Base-by-base conservation (phyloP, 2,888 invertebrate genomes). In the Agrochola lota region DNA sequence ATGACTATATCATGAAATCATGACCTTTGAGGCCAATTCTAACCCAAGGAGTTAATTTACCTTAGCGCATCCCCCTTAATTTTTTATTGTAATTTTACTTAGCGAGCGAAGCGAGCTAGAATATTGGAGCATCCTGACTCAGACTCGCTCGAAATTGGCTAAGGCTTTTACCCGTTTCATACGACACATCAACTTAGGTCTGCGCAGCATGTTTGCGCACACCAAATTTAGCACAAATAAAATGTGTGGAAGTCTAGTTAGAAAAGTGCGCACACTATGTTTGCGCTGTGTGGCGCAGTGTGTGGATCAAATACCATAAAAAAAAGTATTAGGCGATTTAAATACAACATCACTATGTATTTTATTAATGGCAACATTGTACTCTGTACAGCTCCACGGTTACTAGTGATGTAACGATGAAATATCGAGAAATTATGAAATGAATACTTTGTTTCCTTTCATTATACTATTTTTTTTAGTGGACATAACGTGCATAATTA, bases 301-400 rank as follows among this genome's bases (percentile, higher is more conserved):
- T 30, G 40, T 40, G 40, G 4, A 49, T 15, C 0, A 0, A 26
- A 20, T 12, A 12, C 4, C 23, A n/a, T 46, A 62, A 23, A 6
- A 2, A 0, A 0, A 20, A 0, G 4, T 1, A 71, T 9, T 43
- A 9, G 1, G 66, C 23, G 66, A 78, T 71, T 67, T 15, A 3
- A 17, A 66, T 8, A 23, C 35, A 15, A 3, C 46, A 70, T 26
- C 67, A 76, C 63, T 57, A 66, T 20, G 0, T 11, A 2, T 52
- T 49, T 69, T 62, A n/a, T 11, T 5, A 11, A 43, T 59, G 63
- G 82, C 63, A 74, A 75, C 23, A 57, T 62, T 23, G 12, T 26
- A 8, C 3, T 59, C 59, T 57, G 46, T 59, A 9, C 17, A 40
- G 43, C 79, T 43, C 74, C 26, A 81, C 57, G 43, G 26, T n/a